phyloP scores from a whole-genome alignment of 1,140 invertebrate species.

The Drosophila auraria region DNA sequence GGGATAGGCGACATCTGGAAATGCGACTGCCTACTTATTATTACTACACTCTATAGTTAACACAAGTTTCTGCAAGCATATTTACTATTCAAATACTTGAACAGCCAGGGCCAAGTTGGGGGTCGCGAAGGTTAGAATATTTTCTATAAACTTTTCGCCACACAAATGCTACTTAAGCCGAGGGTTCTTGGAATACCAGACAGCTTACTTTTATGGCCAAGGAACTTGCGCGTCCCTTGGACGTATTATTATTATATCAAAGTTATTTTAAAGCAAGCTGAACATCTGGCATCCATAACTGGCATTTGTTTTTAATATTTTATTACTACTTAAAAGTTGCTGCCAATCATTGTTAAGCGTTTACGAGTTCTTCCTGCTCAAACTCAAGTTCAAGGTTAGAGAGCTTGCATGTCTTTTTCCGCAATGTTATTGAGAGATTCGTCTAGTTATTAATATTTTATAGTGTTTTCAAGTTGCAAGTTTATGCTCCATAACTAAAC shows the following conservation, averaged over 20 bases:
- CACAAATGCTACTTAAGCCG: background rate
- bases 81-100: background rate
- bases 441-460: background rate
- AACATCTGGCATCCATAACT: too few species aligned
- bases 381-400: background rate
- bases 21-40: background rate
- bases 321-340: background rate
- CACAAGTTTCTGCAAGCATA: background rate
- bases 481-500: background rate
- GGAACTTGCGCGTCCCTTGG: too few species aligned
- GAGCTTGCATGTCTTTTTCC: too few species aligned
- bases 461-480: too few species aligned
- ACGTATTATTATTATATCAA: too few species aligned
- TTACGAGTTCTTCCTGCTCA: too few species aligned
- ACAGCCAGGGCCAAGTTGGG: background rate
- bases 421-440: too few species aligned
- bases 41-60: background rate
- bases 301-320: background rate
- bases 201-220: too few species aligned
- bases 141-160: background rate
- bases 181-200: too few species aligned
- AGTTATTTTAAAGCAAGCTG: background rate
- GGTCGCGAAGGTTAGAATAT: background rate
- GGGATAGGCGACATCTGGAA: slow-evolving; percentile 4
- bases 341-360: background rate